phyloP scores from a whole-genome alignment of 2,113 vertebrate genomes.

The Elgaria multicarinata region DNA sequence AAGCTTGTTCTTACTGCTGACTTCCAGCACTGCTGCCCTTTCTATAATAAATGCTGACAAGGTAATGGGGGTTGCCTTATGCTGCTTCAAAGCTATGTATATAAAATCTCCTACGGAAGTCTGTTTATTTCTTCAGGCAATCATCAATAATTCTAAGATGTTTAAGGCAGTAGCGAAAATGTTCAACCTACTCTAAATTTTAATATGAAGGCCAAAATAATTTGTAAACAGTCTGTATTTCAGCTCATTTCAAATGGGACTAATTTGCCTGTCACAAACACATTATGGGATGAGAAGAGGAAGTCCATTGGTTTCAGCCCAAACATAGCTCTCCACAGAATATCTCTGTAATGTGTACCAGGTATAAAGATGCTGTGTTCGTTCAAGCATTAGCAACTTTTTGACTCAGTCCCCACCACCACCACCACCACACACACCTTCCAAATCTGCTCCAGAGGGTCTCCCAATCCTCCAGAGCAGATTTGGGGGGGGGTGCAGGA shows the following conservation, averaged over 20 bases:
- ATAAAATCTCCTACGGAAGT: conserved; percentile 23
- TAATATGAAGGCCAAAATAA: conserved; percentile 5
- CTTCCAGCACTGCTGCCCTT: not conserved
- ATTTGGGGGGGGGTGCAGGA: no score
- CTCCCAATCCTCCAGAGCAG: no score
- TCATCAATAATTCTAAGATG: conserved; percentile 27
- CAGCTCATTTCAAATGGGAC: conserved; percentile 52
- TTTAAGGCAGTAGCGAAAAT: conserved; percentile 13
- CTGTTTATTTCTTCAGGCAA: conserved; percentile 1
- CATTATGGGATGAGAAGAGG: not conserved
- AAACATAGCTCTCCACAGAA: not conserved
- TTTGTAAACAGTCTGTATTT: not conserved
- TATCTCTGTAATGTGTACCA: conserved; percentile 5
- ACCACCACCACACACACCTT: no score
- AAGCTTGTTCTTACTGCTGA: not conserved
- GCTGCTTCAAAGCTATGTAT: not conserved
- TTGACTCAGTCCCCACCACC: not conserved
- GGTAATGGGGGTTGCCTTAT: not conserved
- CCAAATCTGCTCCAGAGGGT: no score
- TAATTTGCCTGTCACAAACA: not conserved
- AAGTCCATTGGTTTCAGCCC: not conserved
- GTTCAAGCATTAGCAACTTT: conserved; percentile 10
- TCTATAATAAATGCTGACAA: not conserved
- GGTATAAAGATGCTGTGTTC: not conserved
- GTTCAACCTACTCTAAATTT: conserved; percentile 21